Percentiles rank a stretch among this genome's conserved stretches.
Conservation (phyloP, 2,888 invertebrate genomes). For the Eupithecia insigniata region DNA sequence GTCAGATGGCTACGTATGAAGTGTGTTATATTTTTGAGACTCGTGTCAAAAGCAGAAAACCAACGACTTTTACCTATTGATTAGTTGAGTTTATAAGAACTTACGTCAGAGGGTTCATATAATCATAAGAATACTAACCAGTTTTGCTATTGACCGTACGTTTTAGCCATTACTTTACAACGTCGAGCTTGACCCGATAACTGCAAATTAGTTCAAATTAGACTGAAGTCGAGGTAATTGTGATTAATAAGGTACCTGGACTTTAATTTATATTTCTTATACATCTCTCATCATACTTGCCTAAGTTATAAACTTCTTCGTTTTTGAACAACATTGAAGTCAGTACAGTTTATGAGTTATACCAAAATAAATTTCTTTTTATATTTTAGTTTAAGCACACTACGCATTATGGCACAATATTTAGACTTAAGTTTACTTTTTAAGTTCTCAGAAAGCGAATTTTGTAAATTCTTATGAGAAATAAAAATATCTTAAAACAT, state of each 20-base stretch:
- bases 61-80: background rate
- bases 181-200: constrained; percentile 38
- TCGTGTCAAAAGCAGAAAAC: background rate
- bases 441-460: no score
- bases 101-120: no score
- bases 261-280: background rate
- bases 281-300: background rate
- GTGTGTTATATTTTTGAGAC: background rate
- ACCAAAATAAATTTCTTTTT: background rate
- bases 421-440: no score
- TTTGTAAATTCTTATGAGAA: no score
- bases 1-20: background rate
- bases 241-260: constrained; percentile 30
- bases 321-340: background rate
- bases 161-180: background rate
- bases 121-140: background rate
- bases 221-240: constrained; percentile 39
- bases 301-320: no score
- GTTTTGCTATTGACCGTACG: constrained; percentile 16
- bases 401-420: no score
- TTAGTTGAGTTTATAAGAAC: no score
- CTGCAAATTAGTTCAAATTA: constrained; percentile 48
- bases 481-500: no score
- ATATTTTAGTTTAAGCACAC: no score
- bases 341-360: background rate